Conservation (phyloP, 2,888 invertebrate genomes). For the Julus scandinavius region DNA sequence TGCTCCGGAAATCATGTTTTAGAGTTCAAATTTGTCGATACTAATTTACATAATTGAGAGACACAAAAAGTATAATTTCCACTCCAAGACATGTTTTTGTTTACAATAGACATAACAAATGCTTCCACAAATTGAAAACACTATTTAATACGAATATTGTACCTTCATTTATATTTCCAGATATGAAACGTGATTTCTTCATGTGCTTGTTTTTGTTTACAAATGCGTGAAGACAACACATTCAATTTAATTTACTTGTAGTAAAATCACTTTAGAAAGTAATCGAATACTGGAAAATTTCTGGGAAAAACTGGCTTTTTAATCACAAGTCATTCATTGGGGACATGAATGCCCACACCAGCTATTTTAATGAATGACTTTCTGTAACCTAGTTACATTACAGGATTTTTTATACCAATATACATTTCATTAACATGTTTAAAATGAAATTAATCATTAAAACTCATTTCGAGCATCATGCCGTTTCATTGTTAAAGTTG, state of each 20-base stretch:
- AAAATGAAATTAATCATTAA: too few species aligned
- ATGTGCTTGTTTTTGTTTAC: not conserved
- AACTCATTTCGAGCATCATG: too few species aligned
- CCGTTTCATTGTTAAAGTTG: too few species aligned
- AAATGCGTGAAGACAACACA: not conserved
- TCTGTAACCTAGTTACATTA: not conserved
- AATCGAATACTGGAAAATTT: slow-evolving; percentile 10
- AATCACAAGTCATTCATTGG: not conserved
- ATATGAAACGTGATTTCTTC: not conserved
- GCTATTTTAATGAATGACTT: not conserved
- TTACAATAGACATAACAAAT: not conserved
- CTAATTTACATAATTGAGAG: not conserved
- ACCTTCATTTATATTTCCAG: not conserved
- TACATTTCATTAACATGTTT: too few species aligned
- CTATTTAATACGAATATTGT: not conserved
- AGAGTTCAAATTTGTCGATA: not conserved
- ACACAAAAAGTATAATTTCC: not conserved
- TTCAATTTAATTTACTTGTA: not conserved
- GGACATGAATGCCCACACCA: not conserved
- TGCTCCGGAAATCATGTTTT: too few species aligned
- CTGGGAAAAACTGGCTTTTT: not conserved
- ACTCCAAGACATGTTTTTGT: not conserved
- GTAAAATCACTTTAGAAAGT: not conserved
- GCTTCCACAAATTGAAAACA: not conserved
- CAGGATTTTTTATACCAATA: not conserved